Percentiles rank a stretch among this genome's conserved stretches.
Conservation (phyloP, 1,140 invertebrate species). For the Cydia splendana region DNA sequence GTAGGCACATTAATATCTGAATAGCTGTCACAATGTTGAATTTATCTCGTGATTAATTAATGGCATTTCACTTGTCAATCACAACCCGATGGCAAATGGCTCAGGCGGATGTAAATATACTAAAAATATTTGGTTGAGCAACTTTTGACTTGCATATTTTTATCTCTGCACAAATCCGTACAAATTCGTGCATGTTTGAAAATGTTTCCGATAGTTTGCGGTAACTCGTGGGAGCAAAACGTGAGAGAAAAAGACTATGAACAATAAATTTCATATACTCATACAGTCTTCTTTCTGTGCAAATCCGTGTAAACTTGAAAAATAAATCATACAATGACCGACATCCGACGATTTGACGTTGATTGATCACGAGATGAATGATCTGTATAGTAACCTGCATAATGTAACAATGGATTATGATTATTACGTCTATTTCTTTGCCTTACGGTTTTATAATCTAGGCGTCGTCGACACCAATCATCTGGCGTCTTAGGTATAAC, state of each 20-base stretch:
- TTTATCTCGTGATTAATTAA: slow-evolving; percentile 13
- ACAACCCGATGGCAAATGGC: neutral
- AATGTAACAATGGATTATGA: slow-evolving; percentile 9
- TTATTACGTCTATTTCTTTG: slow-evolving; percentile 18
- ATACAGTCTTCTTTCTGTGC: neutral
- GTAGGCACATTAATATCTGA: slow-evolving; percentile 19
- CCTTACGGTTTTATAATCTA: neutral
- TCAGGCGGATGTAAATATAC: slow-evolving; percentile 13
- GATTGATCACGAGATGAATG: slow-evolving; percentile 1
- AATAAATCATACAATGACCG: neutral
- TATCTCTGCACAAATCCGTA: too few species aligned
- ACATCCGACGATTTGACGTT: slow-evolving; percentile 3
- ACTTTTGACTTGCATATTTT: too few species aligned
- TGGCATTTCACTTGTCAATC: slow-evolving; percentile 22
- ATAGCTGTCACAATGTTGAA: slow-evolving; percentile 28
- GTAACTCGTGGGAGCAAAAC: neutral
- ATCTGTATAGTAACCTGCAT: slow-evolving; percentile 3
- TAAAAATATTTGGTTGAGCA: neutral
- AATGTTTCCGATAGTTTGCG: too few species aligned
- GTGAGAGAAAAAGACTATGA: too few species aligned
- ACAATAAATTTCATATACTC: too few species aligned
- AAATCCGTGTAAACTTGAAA: neutral
- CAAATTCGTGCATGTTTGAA: neutral
- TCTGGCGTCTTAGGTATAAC: neutral
- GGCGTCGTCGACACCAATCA: neutral